Conservation (phyloP, 2,797 vertebrate species). For the Psittacula echo region DNA sequence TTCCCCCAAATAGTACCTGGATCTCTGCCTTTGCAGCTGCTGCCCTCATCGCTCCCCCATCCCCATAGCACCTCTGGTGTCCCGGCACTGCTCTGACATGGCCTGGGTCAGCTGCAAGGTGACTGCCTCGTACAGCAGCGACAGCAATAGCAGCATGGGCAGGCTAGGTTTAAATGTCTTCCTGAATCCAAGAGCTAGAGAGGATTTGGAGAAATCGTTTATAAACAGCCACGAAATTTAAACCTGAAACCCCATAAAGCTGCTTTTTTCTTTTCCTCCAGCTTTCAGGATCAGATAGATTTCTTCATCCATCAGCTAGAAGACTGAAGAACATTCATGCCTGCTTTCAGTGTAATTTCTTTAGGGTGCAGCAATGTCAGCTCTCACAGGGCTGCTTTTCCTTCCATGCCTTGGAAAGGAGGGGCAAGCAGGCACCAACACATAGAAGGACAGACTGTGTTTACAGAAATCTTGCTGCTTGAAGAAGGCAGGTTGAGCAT, state of each 20-base stretch:
- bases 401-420: background rate
- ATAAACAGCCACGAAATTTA: background rate
- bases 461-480: background rate
- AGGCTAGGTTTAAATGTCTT: background rate
- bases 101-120: rapidly evolving
- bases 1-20: background rate
- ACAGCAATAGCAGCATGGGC: background rate
- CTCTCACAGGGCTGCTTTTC: background rate
- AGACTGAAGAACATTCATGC: background rate
- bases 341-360: background rate
- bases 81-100: background rate
- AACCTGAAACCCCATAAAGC: background rate
- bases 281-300: background rate
- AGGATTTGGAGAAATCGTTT: background rate
- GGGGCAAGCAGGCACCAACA: background rate
- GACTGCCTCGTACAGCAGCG: background rate
- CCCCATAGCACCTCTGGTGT: background rate
- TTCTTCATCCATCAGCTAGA: background rate
- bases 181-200: background rate
- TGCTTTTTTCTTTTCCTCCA: background rate
- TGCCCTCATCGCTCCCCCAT: rapidly evolving
- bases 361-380: background rate
- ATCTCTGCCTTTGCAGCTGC: background rate
- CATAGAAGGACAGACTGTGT: background rate
- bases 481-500: background rate